Evolutionary conservation across 2,888 invertebrate species (phyloP), one percentile per base, ranked within the genome.

Genomic region (Criorhina ranunculi): DNA sequence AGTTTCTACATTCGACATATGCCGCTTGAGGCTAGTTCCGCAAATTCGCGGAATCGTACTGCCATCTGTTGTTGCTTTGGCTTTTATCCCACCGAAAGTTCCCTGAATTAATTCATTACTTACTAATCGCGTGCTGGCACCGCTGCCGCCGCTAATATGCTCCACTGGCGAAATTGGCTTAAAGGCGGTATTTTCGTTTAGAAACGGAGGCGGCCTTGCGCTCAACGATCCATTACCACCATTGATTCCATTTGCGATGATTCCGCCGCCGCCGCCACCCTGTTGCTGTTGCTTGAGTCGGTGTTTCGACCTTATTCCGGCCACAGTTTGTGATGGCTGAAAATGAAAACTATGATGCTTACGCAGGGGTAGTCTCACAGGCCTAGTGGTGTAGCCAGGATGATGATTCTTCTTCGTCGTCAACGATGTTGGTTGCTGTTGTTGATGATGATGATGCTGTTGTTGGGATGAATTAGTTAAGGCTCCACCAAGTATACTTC

Each of bases 261-360:
- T 51, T 51, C 57, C 44, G 64, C 31, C 59, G 29, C 46, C 59
- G 31, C 42, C 33, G 57, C 12, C 51, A 29, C 33, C 57, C 40
- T 67, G 60, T 35, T 76, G 81, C 37, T 82, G 76, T 15, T 80
- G 86, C 42, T 83, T 75, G 46, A 81, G 82, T 70, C 72, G 72
- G 35, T 86, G 86, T 55, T 83, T 85, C 42, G 87, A 69, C 42
- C 86, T 87, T 29, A 88, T 85, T 81, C 90, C 91, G 64, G 90
- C 89, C 70, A 91, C 90, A 53, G 91, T 91, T 86, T 91, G 90
- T 35, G 90, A 90, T 69, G 89, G 89, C 87, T 92, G 91, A 75
- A 92, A 91, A 87, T 92, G 91, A 87, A 92, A 92, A 78, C 91
- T 91, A 87, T 92, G 92, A 88, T 92, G 91, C 88, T 92, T 92